Evolutionary conservation across 2,797 vertebrate species (phyloP), one percentile per base, ranked within the genome.

Genomic region (Premnoplex brunnescens): DNA sequence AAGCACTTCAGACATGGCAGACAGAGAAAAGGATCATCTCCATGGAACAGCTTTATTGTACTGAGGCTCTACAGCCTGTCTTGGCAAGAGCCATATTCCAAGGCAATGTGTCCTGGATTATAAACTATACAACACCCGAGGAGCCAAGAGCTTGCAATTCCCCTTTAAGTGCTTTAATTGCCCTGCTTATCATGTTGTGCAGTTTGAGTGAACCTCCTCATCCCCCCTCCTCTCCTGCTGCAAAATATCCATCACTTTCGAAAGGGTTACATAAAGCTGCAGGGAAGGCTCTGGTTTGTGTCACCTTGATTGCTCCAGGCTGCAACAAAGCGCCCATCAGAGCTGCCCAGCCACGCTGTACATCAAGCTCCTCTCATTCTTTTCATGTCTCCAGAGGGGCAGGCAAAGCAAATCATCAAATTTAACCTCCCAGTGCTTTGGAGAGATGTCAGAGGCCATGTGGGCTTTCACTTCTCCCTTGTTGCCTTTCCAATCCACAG

Each of bases 261-360:
- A 90, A 95, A 95, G 91, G 88, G 77, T 64, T 90, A 74, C 64
- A 81, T 15, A 81, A 69, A 95, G 88, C 88, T 30, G 11, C 59
- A 51, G 71, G 79, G 54, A 49, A 56, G 88, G 90, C 32, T 95
- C 96, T 97, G 95, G 51, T 94, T 95, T 94, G 80, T 90, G 83
- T 97, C 69, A 94, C 77, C 63, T 20, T 69, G 86, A 95, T 91
- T 69, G 80, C 93, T 84, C 12, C 4, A 51, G 96, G 63, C 91
- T 95, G 87, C 78, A 91, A 95, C 90, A 94, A 91, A 96, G 95
- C 85, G 52, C 94, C 93, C 95, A 95, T 90, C 95, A 81, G 80
- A 76, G 83, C 81, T 85, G 93, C 91, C 77, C 56, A 88, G 91
- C 85, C 74, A 59, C 26, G 1, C 69, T 39, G 88, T 91, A 93